Conservation (phyloP, 2,888 invertebrate genomes). For the Drosophila borborema region DNA sequence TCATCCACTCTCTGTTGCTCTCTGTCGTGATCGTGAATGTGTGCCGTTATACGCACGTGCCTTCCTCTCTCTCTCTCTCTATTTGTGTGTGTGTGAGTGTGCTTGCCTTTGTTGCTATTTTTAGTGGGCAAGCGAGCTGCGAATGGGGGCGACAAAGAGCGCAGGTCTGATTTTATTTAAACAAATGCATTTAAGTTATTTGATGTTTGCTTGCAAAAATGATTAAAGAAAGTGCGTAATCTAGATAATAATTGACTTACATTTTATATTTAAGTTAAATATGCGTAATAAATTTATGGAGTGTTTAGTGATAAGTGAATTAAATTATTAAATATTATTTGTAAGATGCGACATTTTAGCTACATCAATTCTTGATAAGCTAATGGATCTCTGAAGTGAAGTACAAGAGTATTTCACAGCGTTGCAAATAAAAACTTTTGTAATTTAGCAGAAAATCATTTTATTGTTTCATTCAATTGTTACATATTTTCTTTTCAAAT, state of each 20-base stretch:
- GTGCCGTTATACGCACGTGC: conserved; percentile 4
- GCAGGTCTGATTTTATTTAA: conserved; percentile 28
- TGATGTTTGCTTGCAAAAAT: conserved; percentile 8
- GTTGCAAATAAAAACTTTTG: neutral
- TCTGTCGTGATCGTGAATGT: conserved; percentile 21
- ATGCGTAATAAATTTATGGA: neutral
- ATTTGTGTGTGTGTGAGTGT: neutral
- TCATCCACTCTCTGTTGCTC: conserved; percentile 10
- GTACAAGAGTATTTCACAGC: too few relatives aligned
- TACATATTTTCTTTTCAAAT: too few relatives aligned
- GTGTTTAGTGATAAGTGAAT: too few relatives aligned
- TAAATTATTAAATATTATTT: too few relatives aligned
- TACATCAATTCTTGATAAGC: neutral
- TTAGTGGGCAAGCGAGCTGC: conserved; percentile 27
- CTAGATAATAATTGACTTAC: neutral
- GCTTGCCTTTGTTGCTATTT: conserved; percentile 43
- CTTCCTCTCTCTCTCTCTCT: neutral
- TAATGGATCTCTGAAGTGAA: neutral
- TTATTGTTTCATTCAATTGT: neutral
- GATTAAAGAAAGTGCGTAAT: neutral
- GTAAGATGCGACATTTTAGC: too few relatives aligned
- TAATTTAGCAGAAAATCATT: neutral
- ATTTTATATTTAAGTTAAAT: neutral
- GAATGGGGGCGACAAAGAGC: conserved; percentile 20
- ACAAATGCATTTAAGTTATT: conserved; percentile 31